Conservation (phyloP, 2,888 invertebrate species). For the Dryomyza anilis region DNA sequence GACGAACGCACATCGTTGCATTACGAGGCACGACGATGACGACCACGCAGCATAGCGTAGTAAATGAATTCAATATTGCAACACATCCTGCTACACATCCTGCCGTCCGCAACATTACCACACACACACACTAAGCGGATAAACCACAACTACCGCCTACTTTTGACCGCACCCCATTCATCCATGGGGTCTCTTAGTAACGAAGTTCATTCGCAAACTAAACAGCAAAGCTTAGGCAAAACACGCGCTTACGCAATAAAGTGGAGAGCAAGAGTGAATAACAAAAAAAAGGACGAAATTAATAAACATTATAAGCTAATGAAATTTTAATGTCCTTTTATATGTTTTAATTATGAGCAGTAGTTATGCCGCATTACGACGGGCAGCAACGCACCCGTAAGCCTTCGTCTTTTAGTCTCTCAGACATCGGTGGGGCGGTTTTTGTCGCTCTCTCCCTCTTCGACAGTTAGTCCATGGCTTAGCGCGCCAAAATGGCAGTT, state of each 20-base stretch:
- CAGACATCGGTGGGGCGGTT: background rate
- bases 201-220: too few species aligned
- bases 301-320: conserved; percentile 49
- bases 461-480: too few species aligned
- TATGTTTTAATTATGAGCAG: conserved; percentile 35
- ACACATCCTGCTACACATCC: background rate
- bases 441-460: background rate
- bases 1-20: too few species aligned
- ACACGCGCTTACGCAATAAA: too few species aligned
- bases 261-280: too few species aligned
- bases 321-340: conserved; percentile 44
- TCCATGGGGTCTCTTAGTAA: too few species aligned
- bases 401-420: background rate
- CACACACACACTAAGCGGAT: too few species aligned
- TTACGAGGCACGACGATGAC: background rate
- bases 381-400: background rate
- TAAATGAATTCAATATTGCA: background rate
- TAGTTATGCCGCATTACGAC: background rate
- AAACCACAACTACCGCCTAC: too few species aligned
- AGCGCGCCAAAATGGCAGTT: too few species aligned
- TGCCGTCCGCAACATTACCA: too few species aligned
- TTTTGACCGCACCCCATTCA: too few species aligned
- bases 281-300: conserved; percentile 40
- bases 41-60: background rate
- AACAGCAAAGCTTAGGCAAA: too few species aligned